Evolutionary conservation across 2,888 invertebrate genomes (phyloP).

Genomic region (Melanophora roralis): DNA sequence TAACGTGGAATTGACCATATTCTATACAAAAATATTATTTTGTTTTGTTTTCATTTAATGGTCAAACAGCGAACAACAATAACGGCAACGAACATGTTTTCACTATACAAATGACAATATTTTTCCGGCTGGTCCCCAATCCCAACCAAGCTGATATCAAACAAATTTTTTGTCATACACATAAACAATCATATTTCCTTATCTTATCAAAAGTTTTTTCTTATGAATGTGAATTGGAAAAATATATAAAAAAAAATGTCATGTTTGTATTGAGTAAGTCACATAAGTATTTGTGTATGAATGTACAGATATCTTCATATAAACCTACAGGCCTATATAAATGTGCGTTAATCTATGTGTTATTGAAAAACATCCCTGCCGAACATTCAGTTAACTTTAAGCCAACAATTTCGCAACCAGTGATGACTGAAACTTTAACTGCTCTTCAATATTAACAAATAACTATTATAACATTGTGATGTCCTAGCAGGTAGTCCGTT

Average conservation of each 20-base stretch:
- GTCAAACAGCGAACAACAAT: background rate
- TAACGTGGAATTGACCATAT: no score
- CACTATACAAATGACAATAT: background rate
- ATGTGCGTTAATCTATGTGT: background rate
- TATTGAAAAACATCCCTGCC: background rate
- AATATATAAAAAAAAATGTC: background rate
- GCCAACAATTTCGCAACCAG: no score
- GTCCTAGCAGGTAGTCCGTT: no score
- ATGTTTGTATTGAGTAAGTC: background rate
- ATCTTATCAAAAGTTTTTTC: constrained; percentile 47
- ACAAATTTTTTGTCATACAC: background rate
- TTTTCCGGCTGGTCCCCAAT: background rate
- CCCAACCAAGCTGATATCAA: background rate
- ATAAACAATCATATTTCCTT: constrained; percentile 42
- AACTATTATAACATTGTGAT: no score
- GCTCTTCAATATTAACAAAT: no score
- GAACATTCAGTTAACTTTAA: no score
- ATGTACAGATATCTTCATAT: no score
- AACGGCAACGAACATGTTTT: background rate
- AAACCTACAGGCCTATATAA: background rate
- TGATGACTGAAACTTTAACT: no score
- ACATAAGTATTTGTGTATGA: background rate
- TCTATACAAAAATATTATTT: no score
- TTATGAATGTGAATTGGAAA: constrained; percentile 43
- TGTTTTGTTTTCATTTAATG: constrained; percentile 6